Percentiles rank a stretch among this genome's conserved stretches.
phyloP scores from a whole-genome alignment of 92 coral and sea anemone species.

The Palythoa grandiflora region DNA sequence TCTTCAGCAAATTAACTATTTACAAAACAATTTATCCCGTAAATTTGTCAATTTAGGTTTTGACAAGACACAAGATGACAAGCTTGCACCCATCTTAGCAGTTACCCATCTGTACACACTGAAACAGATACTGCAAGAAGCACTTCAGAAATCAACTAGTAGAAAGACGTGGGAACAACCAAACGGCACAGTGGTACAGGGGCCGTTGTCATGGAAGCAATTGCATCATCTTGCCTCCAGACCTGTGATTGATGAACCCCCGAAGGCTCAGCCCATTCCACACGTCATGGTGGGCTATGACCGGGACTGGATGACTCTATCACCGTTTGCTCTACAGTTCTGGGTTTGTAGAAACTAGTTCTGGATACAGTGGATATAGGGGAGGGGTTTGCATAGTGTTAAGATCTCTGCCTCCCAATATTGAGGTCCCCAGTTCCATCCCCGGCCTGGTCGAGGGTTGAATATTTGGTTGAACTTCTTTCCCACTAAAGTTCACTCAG shows the following conservation, averaged over 20 bases:
- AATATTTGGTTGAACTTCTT: no score
- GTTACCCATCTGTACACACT: conserved; percentile 82
- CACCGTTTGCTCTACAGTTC: conserved; percentile 94
- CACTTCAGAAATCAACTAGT: conserved; percentile 95
- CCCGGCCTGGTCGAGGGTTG: no score
- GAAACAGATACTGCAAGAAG: conserved; percentile 89
- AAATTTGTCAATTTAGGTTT: conserved; percentile 4
- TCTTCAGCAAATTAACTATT: not conserved
- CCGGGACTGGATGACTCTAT: conserved; percentile 93
- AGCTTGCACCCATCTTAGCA: conserved; percentile 60
- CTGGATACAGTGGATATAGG: no score
- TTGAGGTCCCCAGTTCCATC: no score
- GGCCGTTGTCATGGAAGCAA: conserved; percentile 98
- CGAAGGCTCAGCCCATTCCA: conserved; percentile 88
- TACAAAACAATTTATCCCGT: not conserved
- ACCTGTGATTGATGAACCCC: conserved; percentile 85
- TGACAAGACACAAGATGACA: conserved; percentile 36
- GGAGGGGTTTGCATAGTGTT: no score
- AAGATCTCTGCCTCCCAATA: no score
- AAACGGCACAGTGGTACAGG: conserved; percentile 93
- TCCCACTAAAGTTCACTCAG: no score
- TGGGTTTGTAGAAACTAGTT: conserved; percentile 74
- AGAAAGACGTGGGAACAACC: conserved; percentile 99
- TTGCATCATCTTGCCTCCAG: conserved; percentile 88
- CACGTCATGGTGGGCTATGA: conserved; percentile 91